Percentiles rank a stretch among this genome's conserved stretches.
Evolutionary conservation across 2,113 vertebrate genomes (phyloP).

Genomic region (Boleophthalmus pectinirostris): DNA sequence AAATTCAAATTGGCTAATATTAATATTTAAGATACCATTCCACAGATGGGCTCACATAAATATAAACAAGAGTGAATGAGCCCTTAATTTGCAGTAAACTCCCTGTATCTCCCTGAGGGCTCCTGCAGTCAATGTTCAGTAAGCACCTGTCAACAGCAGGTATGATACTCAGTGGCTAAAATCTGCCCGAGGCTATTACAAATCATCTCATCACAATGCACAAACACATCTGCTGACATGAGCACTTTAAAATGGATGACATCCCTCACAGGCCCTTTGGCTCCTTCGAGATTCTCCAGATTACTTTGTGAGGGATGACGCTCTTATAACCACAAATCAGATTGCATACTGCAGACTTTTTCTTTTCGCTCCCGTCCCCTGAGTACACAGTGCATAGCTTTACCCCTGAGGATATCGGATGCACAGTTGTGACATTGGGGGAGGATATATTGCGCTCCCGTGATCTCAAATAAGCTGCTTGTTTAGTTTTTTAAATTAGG

Average conservation of each 20-base stretch:
- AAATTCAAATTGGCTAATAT: too few relatives aligned
- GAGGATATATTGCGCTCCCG: constrained; percentile 47
- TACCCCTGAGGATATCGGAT: constrained; percentile 50
- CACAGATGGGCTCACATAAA: neutral
- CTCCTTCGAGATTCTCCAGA: constrained; percentile 44
- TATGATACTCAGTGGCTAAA: constrained; percentile 34
- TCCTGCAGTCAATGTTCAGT: neutral
- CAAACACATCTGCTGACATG: constrained; percentile 38
- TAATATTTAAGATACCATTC: neutral
- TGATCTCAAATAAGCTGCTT: constrained; percentile 13
- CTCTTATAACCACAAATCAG: constrained; percentile 50
- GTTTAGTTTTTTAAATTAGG: neutral
- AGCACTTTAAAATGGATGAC: constrained; percentile 53
- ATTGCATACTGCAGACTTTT: constrained; percentile 37
- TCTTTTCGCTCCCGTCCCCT: constrained; percentile 42
- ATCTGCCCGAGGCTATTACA: constrained; percentile 24
- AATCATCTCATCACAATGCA: constrained; percentile 53
- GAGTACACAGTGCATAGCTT: constrained; percentile 55
- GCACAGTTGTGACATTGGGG: constrained; percentile 53
- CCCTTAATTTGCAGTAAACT: constrained; percentile 32
- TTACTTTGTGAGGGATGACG: constrained; percentile 52
- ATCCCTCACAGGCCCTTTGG: constrained; percentile 45
- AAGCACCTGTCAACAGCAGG: constrained; percentile 42
- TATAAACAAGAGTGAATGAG: constrained; percentile 3
- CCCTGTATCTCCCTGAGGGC: constrained; percentile 7